Conservation (phyloP, 92 coral and sea anemone genomes). For the Porites evermanni region DNA sequence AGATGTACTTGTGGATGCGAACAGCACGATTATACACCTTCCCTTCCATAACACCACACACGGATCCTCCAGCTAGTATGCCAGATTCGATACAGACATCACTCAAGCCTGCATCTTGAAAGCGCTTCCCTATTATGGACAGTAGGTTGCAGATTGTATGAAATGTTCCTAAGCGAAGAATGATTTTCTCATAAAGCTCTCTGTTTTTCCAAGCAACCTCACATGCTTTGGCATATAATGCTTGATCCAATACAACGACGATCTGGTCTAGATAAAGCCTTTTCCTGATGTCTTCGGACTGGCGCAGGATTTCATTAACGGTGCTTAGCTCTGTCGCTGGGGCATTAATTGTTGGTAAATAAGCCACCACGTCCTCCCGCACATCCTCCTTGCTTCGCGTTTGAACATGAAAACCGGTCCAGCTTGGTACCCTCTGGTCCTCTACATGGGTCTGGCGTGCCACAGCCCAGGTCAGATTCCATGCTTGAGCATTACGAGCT, state of each 20-base stretch:
- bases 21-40: slow-evolving; percentile 33
- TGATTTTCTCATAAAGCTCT: not conserved
- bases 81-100: slow-evolving; percentile 51
- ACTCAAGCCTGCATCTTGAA: slow-evolving; percentile 50
- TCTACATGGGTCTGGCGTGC: slow-evolving; percentile 1
- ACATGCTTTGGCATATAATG: not conserved
- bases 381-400: slow-evolving; percentile 18
- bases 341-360: slow-evolving; percentile 49
- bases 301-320: slow-evolving; percentile 39
- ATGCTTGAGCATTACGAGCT: not conserved
- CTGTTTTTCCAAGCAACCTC: slow-evolving; percentile 31
- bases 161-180: slow-evolving; percentile 59
- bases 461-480: not conserved
- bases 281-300: slow-evolving; percentile 39
- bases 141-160: slow-evolving; percentile 56
- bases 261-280: slow-evolving; percentile 6
- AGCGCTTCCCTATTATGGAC: slow-evolving; percentile 60
- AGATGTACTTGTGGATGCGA: slow-evolving; percentile 46
- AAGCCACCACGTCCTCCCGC: slow-evolving; percentile 36
- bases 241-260: slow-evolving; percentile 47
- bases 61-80: slow-evolving; percentile 47
- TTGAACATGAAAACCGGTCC: slow-evolving; percentile 58
- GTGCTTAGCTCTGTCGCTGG: slow-evolving; percentile 42
- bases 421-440: slow-evolving; percentile 33
- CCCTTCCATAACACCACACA: not conserved